A percentile compares a stretch with the other conserved stretches of the same genome.
phyloP scores from a whole-genome alignment of 1,140 invertebrate species.

The Thaumatotibia leucotreta region DNA sequence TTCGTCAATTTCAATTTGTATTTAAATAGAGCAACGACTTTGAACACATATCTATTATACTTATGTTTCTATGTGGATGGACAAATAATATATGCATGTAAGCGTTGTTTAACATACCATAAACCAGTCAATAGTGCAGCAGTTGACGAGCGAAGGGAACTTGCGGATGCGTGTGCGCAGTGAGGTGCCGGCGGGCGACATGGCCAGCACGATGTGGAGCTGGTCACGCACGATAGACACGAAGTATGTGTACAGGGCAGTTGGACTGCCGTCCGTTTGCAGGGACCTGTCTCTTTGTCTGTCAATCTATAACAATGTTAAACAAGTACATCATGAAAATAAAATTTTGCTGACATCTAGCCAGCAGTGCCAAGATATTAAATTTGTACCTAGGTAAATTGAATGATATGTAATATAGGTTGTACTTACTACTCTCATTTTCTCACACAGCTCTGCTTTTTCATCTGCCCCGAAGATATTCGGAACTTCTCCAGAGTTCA shows the following conservation, averaged over 20 bases:
- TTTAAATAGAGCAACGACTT: too few species aligned
- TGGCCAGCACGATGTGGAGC: slow-evolving; percentile 93
- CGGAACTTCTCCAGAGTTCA: slow-evolving; percentile 96
- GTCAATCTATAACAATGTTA: slow-evolving; percentile 80
- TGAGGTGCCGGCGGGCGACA: slow-evolving; percentile 93
- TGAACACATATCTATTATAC: too few species aligned
- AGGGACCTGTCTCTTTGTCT: slow-evolving; percentile 91
- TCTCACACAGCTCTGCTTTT: slow-evolving; percentile 94
- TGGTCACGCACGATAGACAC: slow-evolving; percentile 92
- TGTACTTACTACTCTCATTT: slow-evolving; percentile 84
- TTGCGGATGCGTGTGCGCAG: slow-evolving; percentile 93
- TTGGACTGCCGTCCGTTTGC: slow-evolving; percentile 94
- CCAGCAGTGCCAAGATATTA: too few species aligned
- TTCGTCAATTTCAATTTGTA: too few species aligned
- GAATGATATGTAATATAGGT: too few species aligned
- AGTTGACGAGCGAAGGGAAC: slow-evolving; percentile 96
- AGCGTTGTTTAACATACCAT: slow-evolving; percentile 80
- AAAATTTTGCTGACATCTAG: neutral
- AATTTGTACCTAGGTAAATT: too few species aligned
- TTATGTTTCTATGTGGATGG: too few species aligned
- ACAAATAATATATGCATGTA: too few species aligned
- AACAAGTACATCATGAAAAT: too few species aligned
- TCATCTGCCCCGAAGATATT: slow-evolving; percentile 94
- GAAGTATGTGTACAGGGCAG: slow-evolving; percentile 96
- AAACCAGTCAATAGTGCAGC: slow-evolving; percentile 98